These are phyloP conservation scores for Conus canariensis DNA, from an alignment of 2,888 invertebrate species.

Conservation along the genomic window DNA sequence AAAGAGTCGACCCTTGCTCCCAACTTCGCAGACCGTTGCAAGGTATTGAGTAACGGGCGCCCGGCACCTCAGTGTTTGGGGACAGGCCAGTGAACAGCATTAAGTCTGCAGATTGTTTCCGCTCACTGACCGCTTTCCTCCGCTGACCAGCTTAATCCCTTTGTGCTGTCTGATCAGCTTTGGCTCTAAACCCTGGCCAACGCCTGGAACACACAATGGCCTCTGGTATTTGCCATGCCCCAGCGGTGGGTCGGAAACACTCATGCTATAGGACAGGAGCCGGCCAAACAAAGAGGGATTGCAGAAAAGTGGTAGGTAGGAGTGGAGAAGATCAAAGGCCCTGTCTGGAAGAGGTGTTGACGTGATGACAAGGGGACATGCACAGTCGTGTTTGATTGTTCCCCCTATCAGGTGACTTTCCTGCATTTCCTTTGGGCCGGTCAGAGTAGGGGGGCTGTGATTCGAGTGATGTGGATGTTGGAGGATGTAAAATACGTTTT, in stretches of 20 bases:
- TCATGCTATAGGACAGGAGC: background rate
- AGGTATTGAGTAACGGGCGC: background rate
- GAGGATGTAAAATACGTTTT: too few relatives aligned
- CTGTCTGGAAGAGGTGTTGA: background rate
- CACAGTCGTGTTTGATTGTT: background rate
- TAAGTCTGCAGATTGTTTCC: constrained; percentile 23
- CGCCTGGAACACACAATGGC: background rate
- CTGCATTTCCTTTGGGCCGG: background rate
- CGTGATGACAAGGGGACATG: background rate
- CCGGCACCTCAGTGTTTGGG: background rate
- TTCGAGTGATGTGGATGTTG: too few relatives aligned
- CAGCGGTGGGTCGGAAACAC: too few relatives aligned
- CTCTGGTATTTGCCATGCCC: background rate
- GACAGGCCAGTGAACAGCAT: background rate
- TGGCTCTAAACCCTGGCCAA: background rate
- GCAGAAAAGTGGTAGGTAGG: background rate
- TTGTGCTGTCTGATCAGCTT: background rate
- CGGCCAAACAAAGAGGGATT: constrained; percentile 3
- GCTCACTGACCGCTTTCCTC: background rate
- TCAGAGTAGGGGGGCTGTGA: too few relatives aligned
- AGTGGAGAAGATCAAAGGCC: background rate
- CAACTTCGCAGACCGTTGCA: background rate
- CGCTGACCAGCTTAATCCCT: background rate
- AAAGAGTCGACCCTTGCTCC: background rate
- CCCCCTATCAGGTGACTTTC: background rate